Evolutionary conservation across 2,113 vertebrate species (phyloP), one percentile per base, ranked within the genome.

Genomic region (Azemiops feae): DNA sequence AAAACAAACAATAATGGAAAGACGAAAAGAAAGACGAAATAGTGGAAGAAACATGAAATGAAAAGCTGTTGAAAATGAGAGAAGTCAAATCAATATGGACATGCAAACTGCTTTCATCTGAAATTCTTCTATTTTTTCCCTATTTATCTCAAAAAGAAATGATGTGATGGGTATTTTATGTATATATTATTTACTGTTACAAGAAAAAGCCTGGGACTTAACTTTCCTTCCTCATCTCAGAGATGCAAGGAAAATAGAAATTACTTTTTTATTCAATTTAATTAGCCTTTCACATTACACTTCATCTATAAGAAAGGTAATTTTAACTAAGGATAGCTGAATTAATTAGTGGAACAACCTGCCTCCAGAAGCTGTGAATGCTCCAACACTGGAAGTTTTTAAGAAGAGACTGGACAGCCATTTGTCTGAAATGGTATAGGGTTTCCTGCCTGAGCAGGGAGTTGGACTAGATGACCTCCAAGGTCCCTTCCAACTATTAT

Each of bases 1-100:
- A 94, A 96, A 97, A 96, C 92, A 96, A 97, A 96, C 92, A 97
- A 95, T 81, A 96, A 95, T 91, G 93, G 93, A 94, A 93, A 1
- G 93, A 95, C 27, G 97, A 95, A 95, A 96, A 94, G 94, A 95
- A 97, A 96, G 96, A 97, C 97, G 95, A 98, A 96, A 97, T 97
- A 97, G 96, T 94, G 97, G 97, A 96, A 96, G 94, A 95, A 93
- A 97, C 1, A 92, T 95, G 97, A 98, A 97, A 97, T 96, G 97
- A 97, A 97, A 93, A 96, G 95, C 96, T 96, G 96, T 91, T 85
- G 96, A 97, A 96, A 97, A 97, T 96, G 96, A 97, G 93, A 97
- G 96, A 96, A 87, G 94, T 74, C 96, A 88, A 95, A 93, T 97
- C 94, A 97, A 96, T 96, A 96, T 95, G 96, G 96, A 95, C 45